Conservation (phyloP, 1,140 invertebrate species). For the Conus ventricosus region DNA sequence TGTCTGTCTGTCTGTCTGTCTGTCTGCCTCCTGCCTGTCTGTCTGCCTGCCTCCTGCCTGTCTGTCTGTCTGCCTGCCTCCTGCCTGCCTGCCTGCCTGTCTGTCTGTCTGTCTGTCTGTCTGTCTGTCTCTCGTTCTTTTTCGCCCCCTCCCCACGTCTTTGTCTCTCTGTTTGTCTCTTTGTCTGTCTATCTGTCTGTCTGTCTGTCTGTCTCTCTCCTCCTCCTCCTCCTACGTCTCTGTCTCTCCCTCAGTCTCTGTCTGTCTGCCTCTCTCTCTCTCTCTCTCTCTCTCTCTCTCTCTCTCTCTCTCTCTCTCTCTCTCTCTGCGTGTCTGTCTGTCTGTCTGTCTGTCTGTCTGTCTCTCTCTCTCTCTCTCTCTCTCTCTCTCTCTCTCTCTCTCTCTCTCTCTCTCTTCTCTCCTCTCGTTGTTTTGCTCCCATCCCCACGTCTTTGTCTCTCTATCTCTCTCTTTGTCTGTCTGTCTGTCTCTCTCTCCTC, state of each 20-base stretch:
- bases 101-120: background rate
- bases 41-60: background rate
- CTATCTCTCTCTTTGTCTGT: background rate
- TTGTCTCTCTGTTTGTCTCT: background rate
- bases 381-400: conserved; percentile 13
- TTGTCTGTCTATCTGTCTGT: background rate
- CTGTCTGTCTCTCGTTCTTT: background rate
- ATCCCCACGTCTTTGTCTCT: background rate
- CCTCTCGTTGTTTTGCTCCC: conserved; percentile 1
- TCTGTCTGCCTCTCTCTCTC: background rate
- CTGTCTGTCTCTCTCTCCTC: too few relatives aligned
- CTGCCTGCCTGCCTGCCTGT: background rate
- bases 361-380: conserved; percentile 14
- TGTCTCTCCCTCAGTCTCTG: background rate
- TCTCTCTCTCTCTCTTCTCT: conserved; percentile 8
- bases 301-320: background rate
- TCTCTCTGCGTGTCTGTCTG: background rate
- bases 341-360: background rate
- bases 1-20: background rate
- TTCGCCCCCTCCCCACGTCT: background rate
- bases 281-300: background rate
- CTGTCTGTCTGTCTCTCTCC: background rate
- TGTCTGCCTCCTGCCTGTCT: background rate
- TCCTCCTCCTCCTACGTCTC: background rate
- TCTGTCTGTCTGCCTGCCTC: too few relatives aligned